Conservation (phyloP, 2,797 vertebrate genomes). For the Sebastes diploproa region DNA sequence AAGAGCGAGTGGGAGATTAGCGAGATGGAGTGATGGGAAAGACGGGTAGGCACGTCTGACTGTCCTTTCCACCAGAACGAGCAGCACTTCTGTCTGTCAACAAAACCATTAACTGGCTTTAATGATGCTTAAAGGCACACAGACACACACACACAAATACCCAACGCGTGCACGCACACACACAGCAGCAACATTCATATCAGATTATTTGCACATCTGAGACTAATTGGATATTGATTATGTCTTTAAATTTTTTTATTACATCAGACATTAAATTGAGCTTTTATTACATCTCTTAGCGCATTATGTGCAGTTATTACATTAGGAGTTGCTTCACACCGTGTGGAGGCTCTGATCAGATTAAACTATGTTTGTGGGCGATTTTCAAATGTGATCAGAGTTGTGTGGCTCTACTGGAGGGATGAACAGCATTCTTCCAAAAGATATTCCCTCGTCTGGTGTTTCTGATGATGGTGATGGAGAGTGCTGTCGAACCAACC, state of each 20-base stretch:
- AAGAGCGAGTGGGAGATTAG: slow-evolving; percentile 2
- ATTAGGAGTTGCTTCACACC: not conserved
- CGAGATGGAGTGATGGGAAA: slow-evolving; percentile 26
- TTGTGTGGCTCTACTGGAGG: no score
- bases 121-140: slow-evolving; percentile 43
- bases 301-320: not conserved
- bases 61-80: slow-evolving; percentile 65
- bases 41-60: slow-evolving; percentile 30
- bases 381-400: not conserved
- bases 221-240: slow-evolving; percentile 25
- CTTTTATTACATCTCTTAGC: slow-evolving; percentile 23
- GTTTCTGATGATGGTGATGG: not conserved
- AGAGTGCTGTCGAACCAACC: not conserved
- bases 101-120: slow-evolving; percentile 60
- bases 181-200: not conserved
- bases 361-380: not conserved
- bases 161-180: not conserved
- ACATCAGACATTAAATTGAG: slow-evolving; percentile 21
- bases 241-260: slow-evolving; percentile 6
- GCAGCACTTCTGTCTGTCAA: slow-evolving; percentile 54
- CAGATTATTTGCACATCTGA: not conserved
- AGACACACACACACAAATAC: not conserved
- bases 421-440: no score
- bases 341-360: not conserved
- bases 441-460: not conserved